Evolutionary conservation across 2,888 invertebrate genomes (phyloP), one percentile per base, ranked within the genome.

Genomic region (Acronicta alni): DNA sequence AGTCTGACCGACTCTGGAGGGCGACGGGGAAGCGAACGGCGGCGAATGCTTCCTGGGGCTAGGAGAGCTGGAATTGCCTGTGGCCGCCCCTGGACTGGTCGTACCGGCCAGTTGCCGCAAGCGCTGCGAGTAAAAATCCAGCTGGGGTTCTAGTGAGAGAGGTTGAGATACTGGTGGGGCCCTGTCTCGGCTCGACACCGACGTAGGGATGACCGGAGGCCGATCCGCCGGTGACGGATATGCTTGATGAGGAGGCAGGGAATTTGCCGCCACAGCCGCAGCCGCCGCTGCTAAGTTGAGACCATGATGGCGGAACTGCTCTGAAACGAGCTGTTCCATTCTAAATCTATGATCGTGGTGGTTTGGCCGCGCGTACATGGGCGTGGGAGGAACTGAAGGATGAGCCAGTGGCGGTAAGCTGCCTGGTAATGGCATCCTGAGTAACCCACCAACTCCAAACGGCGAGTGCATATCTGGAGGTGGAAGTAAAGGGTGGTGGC

Each of bases 111-210:
- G 97, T 96, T 99, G 98, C 96, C 99, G 97, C 96, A 99, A 97
- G 96, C 99, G 97, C 97, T 99, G 98, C 95, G 99, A 99, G 97
- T 99, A 99, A 97, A 99, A 99, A 97, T 99, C 99, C 96, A 98
- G 97, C 95, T 97, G 97, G 89, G 97, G 97, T 95, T 97, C 98
- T 82, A 97, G 94, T 90, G 96, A 96, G 76, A 96, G 95, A 76
- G 96, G 96, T 89, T 96, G 96, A 75, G 95, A 96, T 84, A 94
- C 92, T 62, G 94, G 92, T 74, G 93, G 93, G 66, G 82, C 86
- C 78, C 94, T 86, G 37, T 94, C 94, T 74, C 94, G 87, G 55
- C 94, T 89, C 61, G 95, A 91, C 53, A 95, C 83, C 57, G 95
- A 94, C 57, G 95, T 94, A 46, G 95, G 95, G 73, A 93, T 89